Evolutionary conservation across 2,888 invertebrate genomes (phyloP), one percentile per base, ranked within the genome.

Genomic region (Ophion ventricosus): DNA sequence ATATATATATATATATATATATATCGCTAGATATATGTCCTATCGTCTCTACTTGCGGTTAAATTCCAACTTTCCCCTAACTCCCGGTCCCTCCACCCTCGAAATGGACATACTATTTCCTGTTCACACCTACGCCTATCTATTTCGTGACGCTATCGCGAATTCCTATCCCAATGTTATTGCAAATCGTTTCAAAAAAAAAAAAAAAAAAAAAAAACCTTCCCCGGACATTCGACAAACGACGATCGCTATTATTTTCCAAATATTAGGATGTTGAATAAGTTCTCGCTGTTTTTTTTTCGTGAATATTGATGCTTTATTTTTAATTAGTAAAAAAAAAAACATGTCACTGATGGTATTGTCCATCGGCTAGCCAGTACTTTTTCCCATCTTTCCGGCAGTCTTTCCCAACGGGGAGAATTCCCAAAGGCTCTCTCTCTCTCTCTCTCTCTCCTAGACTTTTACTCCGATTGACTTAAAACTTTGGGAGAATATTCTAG

Each of bases 31-130:
- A 59, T 59, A 61, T 72, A 72, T 26, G 43, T 61, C 29, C 35
- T 35, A 78, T 54, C 40, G 54, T 78, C 29, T 70, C 69, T 66
- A 63, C 72, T 72, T 43, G 77, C 35, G 59, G 74, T 76, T 76
- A 67, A 54, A 84, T 76, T 79, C 82, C 69, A 78, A 84, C 81
- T 78, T 84, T 73, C 69, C 35, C 56, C 74, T 57, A 57, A 73
- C 74, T 61, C 40, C 20, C 73, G 35, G 49, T 40, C 63, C 73
- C 74, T 54, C 63, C 63, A 74, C 77, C 59, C 67, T 73, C 66
- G 57, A 54, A 77, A 80, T 59, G 57, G 64, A 84, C 77, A 69
- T 57, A 81, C 76, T 56, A 74, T 84, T 84, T 84, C 84, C 80
- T 29, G 74, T 80, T 80, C 69, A 56, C 84, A 73, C 77, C 49